Conservation (phyloP, 2,797 vertebrate species). For the Mycteria americana region DNA sequence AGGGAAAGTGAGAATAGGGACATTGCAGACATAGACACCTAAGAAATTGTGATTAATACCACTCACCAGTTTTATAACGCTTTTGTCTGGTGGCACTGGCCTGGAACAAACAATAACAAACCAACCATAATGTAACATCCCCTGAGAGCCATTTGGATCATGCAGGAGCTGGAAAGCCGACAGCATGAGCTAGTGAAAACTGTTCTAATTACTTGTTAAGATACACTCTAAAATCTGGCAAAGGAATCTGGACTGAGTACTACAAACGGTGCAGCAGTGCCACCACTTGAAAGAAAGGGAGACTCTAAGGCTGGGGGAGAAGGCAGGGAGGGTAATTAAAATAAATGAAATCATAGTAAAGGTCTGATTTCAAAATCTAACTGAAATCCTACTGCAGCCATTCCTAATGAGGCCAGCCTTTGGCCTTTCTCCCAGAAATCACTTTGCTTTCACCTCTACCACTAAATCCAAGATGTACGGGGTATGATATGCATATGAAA, state of each 20-base stretch:
- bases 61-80: slow-evolving; percentile 25
- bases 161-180: slow-evolving; percentile 40
- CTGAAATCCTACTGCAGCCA: not conserved
- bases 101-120: slow-evolving; percentile 62
- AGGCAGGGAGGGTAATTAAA: not conserved
- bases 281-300: slow-evolving; percentile 54
- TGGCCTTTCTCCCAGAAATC: not conserved
- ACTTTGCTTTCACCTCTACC: not conserved
- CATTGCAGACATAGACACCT: slow-evolving; percentile 8
- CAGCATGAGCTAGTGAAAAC: slow-evolving; percentile 43
- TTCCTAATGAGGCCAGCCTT: not conserved
- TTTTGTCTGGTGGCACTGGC: slow-evolving; percentile 64
- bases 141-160: slow-evolving; percentile 55
- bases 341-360: not conserved
- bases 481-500: not conserved
- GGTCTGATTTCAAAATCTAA: not conserved
- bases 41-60: slow-evolving; percentile 63
- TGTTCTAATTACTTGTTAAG: slow-evolving; percentile 56
- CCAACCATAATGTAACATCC: slow-evolving; percentile 55
- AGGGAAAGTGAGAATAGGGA: not conserved
- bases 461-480: not conserved
- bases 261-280: slow-evolving; percentile 42
- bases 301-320: not conserved
- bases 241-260: not conserved
- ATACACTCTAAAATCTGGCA: slow-evolving; percentile 11